phyloP scores from a whole-genome alignment of 2,113 vertebrate species.

The Sphaerodactylus townsendi region DNA sequence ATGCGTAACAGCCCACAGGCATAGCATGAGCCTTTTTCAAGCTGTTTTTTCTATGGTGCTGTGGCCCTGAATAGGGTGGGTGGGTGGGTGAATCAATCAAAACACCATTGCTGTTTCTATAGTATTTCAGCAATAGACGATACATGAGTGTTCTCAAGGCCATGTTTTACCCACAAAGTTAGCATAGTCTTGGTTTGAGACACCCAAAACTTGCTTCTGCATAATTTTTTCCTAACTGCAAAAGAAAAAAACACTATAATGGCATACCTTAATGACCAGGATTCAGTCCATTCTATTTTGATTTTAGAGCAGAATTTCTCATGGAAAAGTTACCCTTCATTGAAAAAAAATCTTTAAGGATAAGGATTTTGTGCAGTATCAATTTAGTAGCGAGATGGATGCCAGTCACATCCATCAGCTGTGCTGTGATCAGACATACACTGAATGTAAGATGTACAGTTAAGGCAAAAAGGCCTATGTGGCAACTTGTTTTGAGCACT shows the following conservation, averaged over 20 bases:
- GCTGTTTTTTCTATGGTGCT: neutral
- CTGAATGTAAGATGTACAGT: neutral
- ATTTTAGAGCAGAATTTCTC: conserved; percentile 37
- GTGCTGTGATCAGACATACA: neutral
- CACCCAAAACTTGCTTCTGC: conserved; percentile 15
- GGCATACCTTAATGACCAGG: conserved; percentile 60
- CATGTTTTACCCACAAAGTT: conserved; percentile 20
- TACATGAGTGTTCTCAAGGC: conserved; percentile 14
- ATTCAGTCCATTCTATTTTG: conserved; percentile 62
- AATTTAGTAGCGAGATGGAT: neutral
- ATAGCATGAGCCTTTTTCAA: neutral
- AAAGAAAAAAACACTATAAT: conserved; percentile 53
- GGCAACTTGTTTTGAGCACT: neutral
- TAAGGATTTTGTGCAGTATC: neutral
- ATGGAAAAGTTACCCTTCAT: conserved; percentile 49
- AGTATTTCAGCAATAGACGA: neutral
- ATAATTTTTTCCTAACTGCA: conserved; percentile 31
- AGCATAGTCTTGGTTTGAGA: conserved; percentile 29
- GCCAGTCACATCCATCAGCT: neutral
- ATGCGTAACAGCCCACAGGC: no score
- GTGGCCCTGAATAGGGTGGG: neutral
- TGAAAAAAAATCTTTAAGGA: neutral
- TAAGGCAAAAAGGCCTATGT: neutral
- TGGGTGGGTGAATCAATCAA: neutral
- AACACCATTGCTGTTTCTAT: neutral